These are phyloP conservation scores for Pampusana beccarii DNA, from an alignment of 2,113 vertebrate species.

Conservation along the genomic window DNA sequence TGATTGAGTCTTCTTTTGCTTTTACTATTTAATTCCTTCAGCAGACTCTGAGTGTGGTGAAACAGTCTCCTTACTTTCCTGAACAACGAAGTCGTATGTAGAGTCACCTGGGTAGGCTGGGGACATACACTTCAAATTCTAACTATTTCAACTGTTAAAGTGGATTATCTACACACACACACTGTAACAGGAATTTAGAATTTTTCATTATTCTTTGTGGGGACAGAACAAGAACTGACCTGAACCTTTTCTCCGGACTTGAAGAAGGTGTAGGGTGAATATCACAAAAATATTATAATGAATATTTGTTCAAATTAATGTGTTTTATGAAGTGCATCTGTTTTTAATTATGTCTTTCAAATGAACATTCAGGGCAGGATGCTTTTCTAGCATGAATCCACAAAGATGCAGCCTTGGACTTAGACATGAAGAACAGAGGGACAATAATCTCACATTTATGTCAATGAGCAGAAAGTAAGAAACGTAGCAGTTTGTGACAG, in stretches of 20 bases:
- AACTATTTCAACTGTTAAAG: slow-evolving; percentile 18
- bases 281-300: neutral
- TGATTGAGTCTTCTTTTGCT: neutral
- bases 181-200: neutral
- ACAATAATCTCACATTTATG: neutral
- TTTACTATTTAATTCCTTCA: slow-evolving; percentile 11
- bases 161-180: neutral
- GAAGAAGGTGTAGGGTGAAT: neutral
- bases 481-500: neutral
- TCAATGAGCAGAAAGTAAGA: neutral
- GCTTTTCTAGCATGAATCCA: neutral
- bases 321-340: neutral
- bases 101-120: neutral
- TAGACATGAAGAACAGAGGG: neutral
- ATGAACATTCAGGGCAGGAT: neutral
- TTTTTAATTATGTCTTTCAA: neutral
- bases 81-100: neutral
- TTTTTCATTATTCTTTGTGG: neutral
- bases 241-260: neutral
- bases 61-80: neutral
- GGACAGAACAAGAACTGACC: neutral
- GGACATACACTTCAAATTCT: neutral
- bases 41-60: neutral
- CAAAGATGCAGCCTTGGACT: neutral
- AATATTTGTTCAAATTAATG: neutral